Base-by-base conservation (phyloP, 2,797 vertebrate genomes). In the Myiotriccus ornatus region DNA sequence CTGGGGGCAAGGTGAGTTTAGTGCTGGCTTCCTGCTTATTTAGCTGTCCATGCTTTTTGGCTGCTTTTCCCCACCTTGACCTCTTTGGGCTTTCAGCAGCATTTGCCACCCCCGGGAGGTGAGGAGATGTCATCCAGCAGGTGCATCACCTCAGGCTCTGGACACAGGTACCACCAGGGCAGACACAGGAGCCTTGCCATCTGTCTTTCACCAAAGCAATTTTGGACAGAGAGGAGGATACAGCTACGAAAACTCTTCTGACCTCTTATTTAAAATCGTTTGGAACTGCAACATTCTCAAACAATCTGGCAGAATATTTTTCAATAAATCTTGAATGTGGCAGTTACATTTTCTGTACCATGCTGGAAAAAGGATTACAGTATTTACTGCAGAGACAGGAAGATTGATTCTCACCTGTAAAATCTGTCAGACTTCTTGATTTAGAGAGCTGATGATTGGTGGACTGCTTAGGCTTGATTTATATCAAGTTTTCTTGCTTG, bases 331-430 rank as follows among this genome's bases (percentile, higher is more conserved):
- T 92, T 88, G 67, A 90, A 84, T 4, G 7, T 96, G 96, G 91
- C 97, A 97, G 97, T 95, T 97, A 94, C 60, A 67, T 97, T 98
- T 97, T 96, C 97, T 91, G 90, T 96, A 90, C 94, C 7, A 34
- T 85, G 70, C 70, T 96, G 93, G 96, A 78, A 96, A 98, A 98
- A 93, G 93, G 96, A 98, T 98, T 97, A 95, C 70, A 76, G 96
- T 97, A 97, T 97, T 98, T 98, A 97, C 96, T 93, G 92, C 93
- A 62, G 88, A 96, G 97, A 97, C 97, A 96, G 96, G 71, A 97
- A 98, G 97, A 98, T 98, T 97, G 98, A 98, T 98, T 97, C 94
- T 94, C 32, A 20, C 96, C 96, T 91, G 93, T 95, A 97, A 96
- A 96, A 96, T 93, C 95, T 97, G 97, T 95, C 97, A 97, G 95